Evolutionary conservation across 2,888 invertebrate genomes (phyloP).

Genomic region (Lysandra coridon): DNA sequence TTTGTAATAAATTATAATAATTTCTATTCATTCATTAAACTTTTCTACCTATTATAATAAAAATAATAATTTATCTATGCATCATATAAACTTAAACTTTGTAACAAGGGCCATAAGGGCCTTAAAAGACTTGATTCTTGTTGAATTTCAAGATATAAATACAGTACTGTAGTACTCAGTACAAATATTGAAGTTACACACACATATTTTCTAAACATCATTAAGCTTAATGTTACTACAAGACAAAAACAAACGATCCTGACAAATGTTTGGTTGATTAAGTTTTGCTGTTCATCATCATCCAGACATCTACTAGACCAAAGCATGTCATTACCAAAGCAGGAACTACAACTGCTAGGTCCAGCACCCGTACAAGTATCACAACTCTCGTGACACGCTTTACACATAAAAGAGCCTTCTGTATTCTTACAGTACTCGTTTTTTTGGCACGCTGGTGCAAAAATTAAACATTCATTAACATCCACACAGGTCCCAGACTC

Average conservation of each 20-base stretch:
- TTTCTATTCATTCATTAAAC: neutral
- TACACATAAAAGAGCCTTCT: conserved; percentile 89
- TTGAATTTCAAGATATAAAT: conserved; percentile 56
- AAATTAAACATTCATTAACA: conserved; percentile 88
- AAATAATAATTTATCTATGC: neutral
- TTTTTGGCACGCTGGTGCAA: conserved; percentile 68
- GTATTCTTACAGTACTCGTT: conserved; percentile 93
- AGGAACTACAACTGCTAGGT: conserved; percentile 90
- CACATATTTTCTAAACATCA: conserved; percentile 51
- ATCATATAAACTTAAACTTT: conserved; percentile 9
- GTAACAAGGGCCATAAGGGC: neutral
- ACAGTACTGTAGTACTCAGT: conserved; percentile 51
- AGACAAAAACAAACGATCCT: conserved; percentile 50
- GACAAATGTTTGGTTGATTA: conserved; percentile 50
- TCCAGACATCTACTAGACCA: conserved; percentile 64
- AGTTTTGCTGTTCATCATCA: conserved; percentile 49
- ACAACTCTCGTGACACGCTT: conserved; percentile 91
- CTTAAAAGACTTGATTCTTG: conserved; percentile 33
- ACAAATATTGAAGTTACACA: conserved; percentile 51
- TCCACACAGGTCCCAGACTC: conserved; percentile 88
- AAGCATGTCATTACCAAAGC: conserved; percentile 72
- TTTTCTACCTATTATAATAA: neutral
- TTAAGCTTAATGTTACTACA: conserved; percentile 52
- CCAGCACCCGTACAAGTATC: conserved; percentile 91
- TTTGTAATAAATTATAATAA: neutral